A percentile compares a stretch with the other conserved stretches of the same genome.
These are phyloP conservation scores for Donacobius atricapilla DNA, from an alignment of 2,113 vertebrate species.

Conservation along the genomic window DNA sequence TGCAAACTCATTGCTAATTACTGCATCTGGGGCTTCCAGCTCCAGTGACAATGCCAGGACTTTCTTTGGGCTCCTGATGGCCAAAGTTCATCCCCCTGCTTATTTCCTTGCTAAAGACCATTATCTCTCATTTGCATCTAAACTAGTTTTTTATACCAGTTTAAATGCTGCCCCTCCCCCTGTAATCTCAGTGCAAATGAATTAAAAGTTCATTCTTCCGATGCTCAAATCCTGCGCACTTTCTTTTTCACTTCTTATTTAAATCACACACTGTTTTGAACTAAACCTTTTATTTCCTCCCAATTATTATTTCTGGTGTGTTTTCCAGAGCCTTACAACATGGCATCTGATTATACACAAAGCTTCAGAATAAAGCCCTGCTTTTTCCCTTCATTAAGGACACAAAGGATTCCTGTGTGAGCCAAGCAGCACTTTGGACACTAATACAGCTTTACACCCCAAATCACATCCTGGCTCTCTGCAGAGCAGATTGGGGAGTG, in stretches of 20 bases:
- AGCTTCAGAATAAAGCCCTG: conserved; percentile 74
- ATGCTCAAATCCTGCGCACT: conserved; percentile 70
- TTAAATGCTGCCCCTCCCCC: conserved; percentile 73
- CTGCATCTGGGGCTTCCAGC: conserved; percentile 25
- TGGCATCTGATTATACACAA: conserved; percentile 80
- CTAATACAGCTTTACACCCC: conserved; percentile 76
- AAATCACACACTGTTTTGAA: conserved; percentile 77
- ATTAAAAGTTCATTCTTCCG: conserved; percentile 77
- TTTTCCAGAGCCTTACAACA: conserved; percentile 79
- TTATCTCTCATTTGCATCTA: conserved; percentile 79
- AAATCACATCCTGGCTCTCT: conserved; percentile 66
- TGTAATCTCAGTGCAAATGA: conserved; percentile 73
- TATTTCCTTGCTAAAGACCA: conserved; percentile 69
- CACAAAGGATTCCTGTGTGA: conserved; percentile 77
- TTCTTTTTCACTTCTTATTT: conserved; percentile 78
- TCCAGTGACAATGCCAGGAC: conserved; percentile 13
- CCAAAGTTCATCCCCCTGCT: conserved; percentile 60
- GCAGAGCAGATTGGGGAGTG: conserved; percentile 70
- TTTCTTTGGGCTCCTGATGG: conserved; percentile 15
- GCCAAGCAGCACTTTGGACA: conserved; percentile 74
- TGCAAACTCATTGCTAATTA: conserved; percentile 31
- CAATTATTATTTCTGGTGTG: conserved; percentile 82
- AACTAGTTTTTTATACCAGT: conserved; percentile 76
- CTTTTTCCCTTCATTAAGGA: conserved; percentile 79
- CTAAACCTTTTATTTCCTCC: conserved; percentile 78